Percentiles rank a stretch among this genome's conserved stretches.
These are phyloP conservation scores for Hafferia zeledoni DNA, from an alignment of 2,797 vertebrate genomes.

Conservation along the genomic window DNA sequence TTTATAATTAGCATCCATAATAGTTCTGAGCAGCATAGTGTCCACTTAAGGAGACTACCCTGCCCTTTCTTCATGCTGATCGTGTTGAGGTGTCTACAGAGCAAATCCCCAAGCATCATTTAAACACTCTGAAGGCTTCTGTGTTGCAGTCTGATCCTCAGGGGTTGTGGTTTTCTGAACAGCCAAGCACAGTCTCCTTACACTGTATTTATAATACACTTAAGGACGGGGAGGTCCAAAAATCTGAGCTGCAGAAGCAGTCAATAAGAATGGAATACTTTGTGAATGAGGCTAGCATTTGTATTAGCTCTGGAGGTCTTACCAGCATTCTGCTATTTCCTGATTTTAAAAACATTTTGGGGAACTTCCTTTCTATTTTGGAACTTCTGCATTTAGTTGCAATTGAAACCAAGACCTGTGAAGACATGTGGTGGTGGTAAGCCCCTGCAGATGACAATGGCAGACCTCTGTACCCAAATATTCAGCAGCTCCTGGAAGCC, in stretches of 20 bases:
- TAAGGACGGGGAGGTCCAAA: background rate
- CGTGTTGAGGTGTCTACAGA: background rate
- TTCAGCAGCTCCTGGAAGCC: background rate
- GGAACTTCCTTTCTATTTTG: constrained; percentile 12
- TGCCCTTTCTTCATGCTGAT: background rate
- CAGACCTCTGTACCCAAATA: background rate
- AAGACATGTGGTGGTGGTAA: background rate
- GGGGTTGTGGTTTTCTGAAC: background rate
- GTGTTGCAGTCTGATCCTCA: background rate
- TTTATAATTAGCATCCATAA: background rate
- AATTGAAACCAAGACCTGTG: constrained; percentile 33
- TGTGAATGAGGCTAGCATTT: background rate
- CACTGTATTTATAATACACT: background rate
- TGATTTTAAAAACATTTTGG: constrained; percentile 9
- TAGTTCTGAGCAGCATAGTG: background rate
- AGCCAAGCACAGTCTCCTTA: background rate
- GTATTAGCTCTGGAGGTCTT: background rate
- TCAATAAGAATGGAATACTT: background rate
- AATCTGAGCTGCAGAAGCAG: background rate
- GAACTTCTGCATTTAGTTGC: constrained; percentile 46
- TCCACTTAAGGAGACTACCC: background rate
- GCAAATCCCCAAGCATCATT: background rate
- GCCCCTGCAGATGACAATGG: background rate
- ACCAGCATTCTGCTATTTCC: constrained; percentile 18
- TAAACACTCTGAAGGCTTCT: background rate